A percentile compares a stretch with the other conserved stretches of the same genome.
Conservation (phyloP, 2,797 vertebrate species). For the Apodemus agrarius region DNA sequence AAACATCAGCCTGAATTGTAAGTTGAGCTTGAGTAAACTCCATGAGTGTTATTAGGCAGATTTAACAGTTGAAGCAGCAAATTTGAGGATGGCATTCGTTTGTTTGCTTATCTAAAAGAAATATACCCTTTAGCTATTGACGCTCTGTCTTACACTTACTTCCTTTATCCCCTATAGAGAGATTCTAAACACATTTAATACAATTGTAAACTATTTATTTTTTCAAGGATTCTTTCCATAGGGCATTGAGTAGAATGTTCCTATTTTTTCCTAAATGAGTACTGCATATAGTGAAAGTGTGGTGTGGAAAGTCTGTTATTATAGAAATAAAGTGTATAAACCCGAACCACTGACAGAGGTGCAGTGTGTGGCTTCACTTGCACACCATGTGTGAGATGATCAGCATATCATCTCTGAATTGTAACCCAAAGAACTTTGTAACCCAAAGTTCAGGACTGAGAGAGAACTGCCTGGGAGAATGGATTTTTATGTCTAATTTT, state of each 20-base stretch:
- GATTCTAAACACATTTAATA: conserved; percentile 18
- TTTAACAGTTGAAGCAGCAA: conserved; percentile 51
- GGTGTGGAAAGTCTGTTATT: not conserved
- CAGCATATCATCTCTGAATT: conserved; percentile 27
- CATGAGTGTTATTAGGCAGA: conserved; percentile 21
- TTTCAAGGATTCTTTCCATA: not conserved
- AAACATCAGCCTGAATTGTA: conserved; percentile 45
- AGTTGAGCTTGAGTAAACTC: conserved; percentile 60
- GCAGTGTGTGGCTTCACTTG: not conserved
- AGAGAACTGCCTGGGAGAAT: conserved; percentile 70
- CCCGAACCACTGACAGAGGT: not conserved
- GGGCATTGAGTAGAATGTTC: conserved; percentile 21
- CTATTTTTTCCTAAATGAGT: not conserved
- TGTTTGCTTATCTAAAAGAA: conserved; percentile 48
- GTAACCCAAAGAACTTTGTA: conserved; percentile 40
- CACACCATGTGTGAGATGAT: not conserved
- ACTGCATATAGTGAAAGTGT: not conserved
- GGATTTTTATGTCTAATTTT: conserved; percentile 84
- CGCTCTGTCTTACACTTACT: conserved; percentile 1
- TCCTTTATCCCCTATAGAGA: not conserved
- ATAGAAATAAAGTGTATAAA: not conserved
- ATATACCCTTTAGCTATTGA: conserved; percentile 1
- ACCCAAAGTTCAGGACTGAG: too few species aligned
- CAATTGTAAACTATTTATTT: conserved; percentile 6
- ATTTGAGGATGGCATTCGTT: conserved; percentile 56